Percentiles rank a stretch among this genome's conserved stretches.
Evolutionary conservation across 37 sponge, comb jelly and placozoan genomes (phyloP).

Genomic region (Petrosia ficiformis): DNA sequence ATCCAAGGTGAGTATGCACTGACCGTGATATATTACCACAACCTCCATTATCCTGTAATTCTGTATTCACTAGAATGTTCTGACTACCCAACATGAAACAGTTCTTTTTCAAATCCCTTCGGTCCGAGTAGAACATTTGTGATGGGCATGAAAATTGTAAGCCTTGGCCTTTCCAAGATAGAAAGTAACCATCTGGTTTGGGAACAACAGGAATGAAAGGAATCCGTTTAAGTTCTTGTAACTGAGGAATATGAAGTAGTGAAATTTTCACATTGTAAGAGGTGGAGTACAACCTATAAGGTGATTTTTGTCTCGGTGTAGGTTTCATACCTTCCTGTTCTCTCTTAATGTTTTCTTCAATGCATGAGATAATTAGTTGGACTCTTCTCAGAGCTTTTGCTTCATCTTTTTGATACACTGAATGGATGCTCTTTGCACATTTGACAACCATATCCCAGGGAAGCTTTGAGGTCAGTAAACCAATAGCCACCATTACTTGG

Average conservation of each 20-base stretch:
- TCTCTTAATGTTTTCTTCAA: neutral
- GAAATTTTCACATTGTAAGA: too few species aligned
- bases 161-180: constrained; percentile 48
- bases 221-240: too few species aligned
- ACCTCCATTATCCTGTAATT: neutral
- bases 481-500: constrained; percentile 26
- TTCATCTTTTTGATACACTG: neutral
- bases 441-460: constrained; percentile 41
- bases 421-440: constrained; percentile 26
- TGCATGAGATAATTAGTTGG: constrained; percentile 4
- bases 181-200: constrained; percentile 45
- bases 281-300: too few species aligned
- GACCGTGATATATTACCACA: neutral
- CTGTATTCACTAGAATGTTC: constrained; percentile 1
- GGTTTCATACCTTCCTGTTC: too few species aligned
- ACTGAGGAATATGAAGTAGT: too few species aligned
- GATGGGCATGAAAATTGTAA: neutral
- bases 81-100: constrained; percentile 25
- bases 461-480: constrained; percentile 23
- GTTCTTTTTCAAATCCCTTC: neutral
- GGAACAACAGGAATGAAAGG: constrained; percentile 64
- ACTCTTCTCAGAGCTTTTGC: constrained; percentile 15
- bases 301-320: too few species aligned
- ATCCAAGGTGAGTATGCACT: neutral
- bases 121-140: neutral